Percentiles rank a stretch among this genome's conserved stretches.
These are phyloP conservation scores for Pyrrhosoma nymphula DNA, from an alignment of 2,888 invertebrate species.

Conservation along the genomic window DNA sequence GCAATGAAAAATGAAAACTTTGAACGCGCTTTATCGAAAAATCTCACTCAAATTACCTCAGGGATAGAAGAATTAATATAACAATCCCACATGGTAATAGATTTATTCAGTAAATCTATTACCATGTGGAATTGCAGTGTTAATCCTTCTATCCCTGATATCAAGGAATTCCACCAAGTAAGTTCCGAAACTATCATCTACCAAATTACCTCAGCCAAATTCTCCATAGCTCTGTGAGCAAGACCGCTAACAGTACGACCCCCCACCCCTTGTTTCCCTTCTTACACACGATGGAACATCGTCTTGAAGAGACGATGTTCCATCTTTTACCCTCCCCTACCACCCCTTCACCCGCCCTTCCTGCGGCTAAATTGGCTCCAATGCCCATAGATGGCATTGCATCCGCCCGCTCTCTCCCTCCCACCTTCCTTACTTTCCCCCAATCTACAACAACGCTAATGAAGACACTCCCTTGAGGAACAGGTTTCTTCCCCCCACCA, in stretches of 20 bases:
- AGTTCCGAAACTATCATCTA: too few relatives aligned
- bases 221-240: not conserved
- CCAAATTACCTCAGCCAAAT: not conserved
- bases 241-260: not conserved
- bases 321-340: not conserved
- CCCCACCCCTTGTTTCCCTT: not conserved
- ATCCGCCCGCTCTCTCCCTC: not conserved
- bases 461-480: conserved; percentile 45
- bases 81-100: too few relatives aligned
- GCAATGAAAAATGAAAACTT: too few relatives aligned
- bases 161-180: too few relatives aligned
- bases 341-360: not conserved
- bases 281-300: not conserved
- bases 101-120: too few relatives aligned
- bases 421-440: not conserved
- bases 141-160: too few relatives aligned
- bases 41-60: too few relatives aligned
- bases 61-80: too few relatives aligned
- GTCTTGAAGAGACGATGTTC: not conserved
- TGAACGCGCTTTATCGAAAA: too few relatives aligned
- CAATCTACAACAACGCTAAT: conserved; percentile 2
- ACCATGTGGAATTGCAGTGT: too few relatives aligned
- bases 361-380: conserved; percentile 4
- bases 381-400: conserved; percentile 33
- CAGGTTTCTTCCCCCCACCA: conserved; percentile 48